A percentile compares a stretch with the other conserved stretches of the same genome.
Evolutionary conservation across 2,113 vertebrate genomes (phyloP).

Genomic region (Pseudorasbora parva): DNA sequence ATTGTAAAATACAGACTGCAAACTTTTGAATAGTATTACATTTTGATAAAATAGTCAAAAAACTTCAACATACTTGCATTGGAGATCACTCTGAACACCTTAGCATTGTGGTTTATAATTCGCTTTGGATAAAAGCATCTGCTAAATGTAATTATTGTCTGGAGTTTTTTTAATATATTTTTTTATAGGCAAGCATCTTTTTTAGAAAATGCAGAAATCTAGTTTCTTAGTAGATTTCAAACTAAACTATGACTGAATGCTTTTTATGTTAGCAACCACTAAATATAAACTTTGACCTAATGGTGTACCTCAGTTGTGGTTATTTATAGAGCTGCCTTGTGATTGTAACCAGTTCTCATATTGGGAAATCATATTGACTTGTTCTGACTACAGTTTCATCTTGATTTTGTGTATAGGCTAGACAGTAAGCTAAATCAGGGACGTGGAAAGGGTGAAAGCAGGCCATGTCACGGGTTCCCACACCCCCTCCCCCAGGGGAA

Average conservation of each 20-base stretch:
- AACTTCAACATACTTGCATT: too few species aligned
- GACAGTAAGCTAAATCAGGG: slow-evolving; percentile 49
- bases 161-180: too few species aligned
- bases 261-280: neutral
- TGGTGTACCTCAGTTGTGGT: neutral
- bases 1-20: neutral
- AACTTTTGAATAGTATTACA: neutral
- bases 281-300: slow-evolving; percentile 22
- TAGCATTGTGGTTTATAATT: neutral
- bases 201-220: neutral
- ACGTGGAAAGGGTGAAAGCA: slow-evolving; percentile 66
- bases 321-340: slow-evolving; percentile 21
- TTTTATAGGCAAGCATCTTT: neutral
- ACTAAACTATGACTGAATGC: neutral
- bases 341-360: slow-evolving; percentile 9
- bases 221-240: neutral
- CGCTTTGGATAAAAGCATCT: neutral
- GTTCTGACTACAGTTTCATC: slow-evolving; percentile 11
- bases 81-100: neutral
- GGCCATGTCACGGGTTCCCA: slow-evolving; percentile 99
- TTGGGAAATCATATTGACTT: slow-evolving; percentile 1
- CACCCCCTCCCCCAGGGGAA: slow-evolving; percentile 98
- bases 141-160: neutral
- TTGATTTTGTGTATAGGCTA: slow-evolving; percentile 43
- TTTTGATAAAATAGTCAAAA: too few species aligned